A percentile compares a stretch with the other conserved stretches of the same genome.
Conservation (phyloP, 2,888 invertebrate species). For the Diloba caeruleocephala region DNA sequence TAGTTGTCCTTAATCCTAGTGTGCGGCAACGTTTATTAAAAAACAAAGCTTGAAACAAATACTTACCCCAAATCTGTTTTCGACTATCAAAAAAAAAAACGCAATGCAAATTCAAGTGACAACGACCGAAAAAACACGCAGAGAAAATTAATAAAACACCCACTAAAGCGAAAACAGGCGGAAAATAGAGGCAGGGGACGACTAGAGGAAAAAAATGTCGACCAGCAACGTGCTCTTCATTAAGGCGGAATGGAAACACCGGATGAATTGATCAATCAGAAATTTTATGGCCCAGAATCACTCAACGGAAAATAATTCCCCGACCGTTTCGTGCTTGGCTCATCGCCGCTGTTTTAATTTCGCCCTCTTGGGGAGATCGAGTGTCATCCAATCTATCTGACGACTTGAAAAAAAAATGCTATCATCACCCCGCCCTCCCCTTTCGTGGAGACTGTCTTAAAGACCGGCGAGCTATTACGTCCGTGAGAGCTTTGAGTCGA, state of each 20-base stretch:
- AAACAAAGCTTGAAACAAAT: slow-evolving; percentile 37
- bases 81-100: slow-evolving; percentile 67
- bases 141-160: slow-evolving; percentile 85
- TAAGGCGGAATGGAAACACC: slow-evolving; percentile 83
- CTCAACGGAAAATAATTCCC: slow-evolving; percentile 88
- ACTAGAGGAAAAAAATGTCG: slow-evolving; percentile 68
- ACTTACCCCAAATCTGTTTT: slow-evolving; percentile 74
- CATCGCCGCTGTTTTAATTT: slow-evolving; percentile 88
- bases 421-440: slow-evolving; percentile 60
- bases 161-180: slow-evolving; percentile 86
- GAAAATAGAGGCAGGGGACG: slow-evolving; percentile 80
- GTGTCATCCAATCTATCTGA: slow-evolving; percentile 89
- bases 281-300: slow-evolving; percentile 88
- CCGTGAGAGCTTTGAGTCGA: slow-evolving; percentile 75
- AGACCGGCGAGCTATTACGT: slow-evolving; percentile 76
- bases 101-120: slow-evolving; percentile 55
- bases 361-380: slow-evolving; percentile 87
- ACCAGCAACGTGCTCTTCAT: slow-evolving; percentile 85
- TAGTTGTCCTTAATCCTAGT: no score
- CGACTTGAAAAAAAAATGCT: slow-evolving; percentile 79
- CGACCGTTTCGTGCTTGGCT: slow-evolving; percentile 82
- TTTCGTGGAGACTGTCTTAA: slow-evolving; percentile 61
- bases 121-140: slow-evolving; percentile 63
- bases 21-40: slow-evolving; percentile 9
- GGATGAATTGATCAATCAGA: slow-evolving; percentile 89